phyloP scores from a whole-genome alignment of 2,113 vertebrate genomes.

The Tyto alba region DNA sequence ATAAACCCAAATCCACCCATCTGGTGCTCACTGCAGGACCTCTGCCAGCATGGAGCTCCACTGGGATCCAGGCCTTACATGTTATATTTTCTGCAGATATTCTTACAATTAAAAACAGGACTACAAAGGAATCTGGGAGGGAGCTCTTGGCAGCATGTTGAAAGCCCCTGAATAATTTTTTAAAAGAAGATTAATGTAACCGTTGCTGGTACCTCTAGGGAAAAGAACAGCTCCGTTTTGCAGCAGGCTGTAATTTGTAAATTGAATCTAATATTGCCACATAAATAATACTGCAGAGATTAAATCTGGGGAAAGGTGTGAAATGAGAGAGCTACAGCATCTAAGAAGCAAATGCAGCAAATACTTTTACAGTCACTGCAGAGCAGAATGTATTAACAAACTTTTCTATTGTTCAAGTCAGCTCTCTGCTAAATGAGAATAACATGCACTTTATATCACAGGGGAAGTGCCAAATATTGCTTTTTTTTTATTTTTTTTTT shows the following conservation, averaged over 20 bases:
- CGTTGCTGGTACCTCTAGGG: conserved; percentile 37
- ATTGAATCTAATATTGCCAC: conserved; percentile 54
- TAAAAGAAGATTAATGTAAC: conserved; percentile 45
- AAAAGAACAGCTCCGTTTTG: not conserved
- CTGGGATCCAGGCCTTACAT: conserved; percentile 47
- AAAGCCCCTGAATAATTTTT: conserved; percentile 53
- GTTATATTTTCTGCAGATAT: conserved; percentile 62
- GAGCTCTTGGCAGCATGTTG: conserved; percentile 48
- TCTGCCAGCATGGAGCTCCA: conserved; percentile 47
- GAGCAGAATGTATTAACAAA: conserved; percentile 59
- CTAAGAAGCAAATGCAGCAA: conserved; percentile 59
- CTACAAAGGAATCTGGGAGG: conserved; percentile 55
- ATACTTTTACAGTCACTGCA: conserved; percentile 25
- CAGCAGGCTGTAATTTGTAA: conserved; percentile 64
- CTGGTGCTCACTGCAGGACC: conserved; percentile 54
- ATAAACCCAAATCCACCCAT: conserved; percentile 46
- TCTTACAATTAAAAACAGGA: conserved; percentile 57
- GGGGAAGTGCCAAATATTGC: conserved; percentile 65
- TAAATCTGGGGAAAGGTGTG: conserved; percentile 70
- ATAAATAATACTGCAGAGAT: conserved; percentile 61
- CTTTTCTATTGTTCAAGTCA: conserved; percentile 63
- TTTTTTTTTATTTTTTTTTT: conserved; percentile 41
- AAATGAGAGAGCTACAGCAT: conserved; percentile 50
- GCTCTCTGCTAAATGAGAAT: conserved; percentile 67
- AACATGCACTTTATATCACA: conserved; percentile 62